A percentile compares a stretch with the other conserved stretches of the same genome.
Evolutionary conservation across 2,888 invertebrate genomes (phyloP).

Genomic region (Dicyrtomina minuta): DNA sequence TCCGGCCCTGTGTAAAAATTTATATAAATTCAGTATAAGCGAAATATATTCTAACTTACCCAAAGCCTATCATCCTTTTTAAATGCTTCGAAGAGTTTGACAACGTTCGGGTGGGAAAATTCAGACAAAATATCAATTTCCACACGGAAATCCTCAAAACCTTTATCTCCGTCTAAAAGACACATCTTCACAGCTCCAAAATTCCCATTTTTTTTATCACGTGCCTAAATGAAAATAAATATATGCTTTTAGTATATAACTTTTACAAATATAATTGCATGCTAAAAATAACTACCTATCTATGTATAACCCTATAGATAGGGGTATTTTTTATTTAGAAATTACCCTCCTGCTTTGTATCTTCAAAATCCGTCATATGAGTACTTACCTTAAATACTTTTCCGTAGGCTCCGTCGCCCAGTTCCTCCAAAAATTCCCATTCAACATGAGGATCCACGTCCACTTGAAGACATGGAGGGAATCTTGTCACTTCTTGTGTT

Average conservation of each 20-base stretch:
- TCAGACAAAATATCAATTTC: conserved; percentile 98
- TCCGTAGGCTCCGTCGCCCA: neutral
- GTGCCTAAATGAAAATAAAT: conserved; percentile 65
- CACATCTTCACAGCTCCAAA: conserved; percentile 97
- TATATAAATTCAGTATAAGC: too few species aligned
- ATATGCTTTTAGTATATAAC: neutral
- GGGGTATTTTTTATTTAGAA: too few species aligned
- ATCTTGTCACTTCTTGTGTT: too few species aligned
- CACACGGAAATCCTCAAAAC: conserved; percentile 95
- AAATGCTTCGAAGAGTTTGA: conserved; percentile 92
- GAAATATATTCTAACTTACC: conserved; percentile 63
- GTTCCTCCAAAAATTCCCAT: neutral
- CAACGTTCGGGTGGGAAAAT: conserved; percentile 91
- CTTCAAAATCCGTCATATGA: too few species aligned
- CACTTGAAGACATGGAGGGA: neutral
- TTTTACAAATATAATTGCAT: neutral
- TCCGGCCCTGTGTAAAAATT: too few species aligned
- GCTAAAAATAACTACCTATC: too few species aligned
- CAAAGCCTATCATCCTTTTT: conserved; percentile 87
- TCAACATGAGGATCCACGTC: neutral
- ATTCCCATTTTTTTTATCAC: conserved; percentile 76
- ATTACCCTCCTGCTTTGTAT: too few species aligned
- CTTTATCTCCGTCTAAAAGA: conserved; percentile 93
- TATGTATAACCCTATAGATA: too few species aligned
- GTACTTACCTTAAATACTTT: neutral